Conservation (phyloP, 2,888 invertebrate species). For the Punctoribates punctum region DNA sequence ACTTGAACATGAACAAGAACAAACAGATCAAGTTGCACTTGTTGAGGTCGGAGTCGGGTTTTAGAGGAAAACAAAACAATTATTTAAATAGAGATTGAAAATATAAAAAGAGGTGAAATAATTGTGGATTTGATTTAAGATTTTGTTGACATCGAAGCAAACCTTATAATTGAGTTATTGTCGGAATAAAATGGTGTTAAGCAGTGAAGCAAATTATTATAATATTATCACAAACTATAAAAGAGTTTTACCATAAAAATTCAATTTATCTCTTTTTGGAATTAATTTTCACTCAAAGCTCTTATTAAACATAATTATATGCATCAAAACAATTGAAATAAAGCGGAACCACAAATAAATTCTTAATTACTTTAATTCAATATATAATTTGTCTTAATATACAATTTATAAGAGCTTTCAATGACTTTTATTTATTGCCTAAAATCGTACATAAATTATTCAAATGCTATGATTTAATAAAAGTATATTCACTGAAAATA, state of each 20-base stretch:
- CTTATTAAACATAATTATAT: conserved; percentile 24
- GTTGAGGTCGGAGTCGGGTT: too few species aligned
- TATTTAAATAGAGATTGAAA: too few species aligned
- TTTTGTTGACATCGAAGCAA: too few species aligned
- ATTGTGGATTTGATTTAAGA: too few species aligned
- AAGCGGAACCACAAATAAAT: conserved; percentile 23
- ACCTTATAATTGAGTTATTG: background rate
- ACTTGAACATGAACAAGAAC: too few species aligned
- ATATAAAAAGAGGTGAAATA: too few species aligned
- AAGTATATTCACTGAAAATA: background rate
- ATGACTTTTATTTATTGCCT: background rate
- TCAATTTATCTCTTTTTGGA: conserved; percentile 28
- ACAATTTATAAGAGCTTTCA: too few species aligned
- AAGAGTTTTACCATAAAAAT: conserved; percentile 20
- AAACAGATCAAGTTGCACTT: too few species aligned
- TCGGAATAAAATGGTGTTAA: background rate
- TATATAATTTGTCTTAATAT: conserved; percentile 13
- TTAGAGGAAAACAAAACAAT: too few species aligned
- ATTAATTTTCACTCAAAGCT: conserved; percentile 24
- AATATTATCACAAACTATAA: background rate
- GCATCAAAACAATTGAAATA: conserved; percentile 19
- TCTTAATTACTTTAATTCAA: conserved; percentile 28
- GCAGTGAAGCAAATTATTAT: background rate
- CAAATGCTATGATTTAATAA: background rate
- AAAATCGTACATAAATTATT: conserved; percentile 1